Percentiles rank a stretch among this genome's conserved stretches.
Evolutionary conservation across 2,797 vertebrate species (phyloP).

Genomic region (Crenuchus spilurus): DNA sequence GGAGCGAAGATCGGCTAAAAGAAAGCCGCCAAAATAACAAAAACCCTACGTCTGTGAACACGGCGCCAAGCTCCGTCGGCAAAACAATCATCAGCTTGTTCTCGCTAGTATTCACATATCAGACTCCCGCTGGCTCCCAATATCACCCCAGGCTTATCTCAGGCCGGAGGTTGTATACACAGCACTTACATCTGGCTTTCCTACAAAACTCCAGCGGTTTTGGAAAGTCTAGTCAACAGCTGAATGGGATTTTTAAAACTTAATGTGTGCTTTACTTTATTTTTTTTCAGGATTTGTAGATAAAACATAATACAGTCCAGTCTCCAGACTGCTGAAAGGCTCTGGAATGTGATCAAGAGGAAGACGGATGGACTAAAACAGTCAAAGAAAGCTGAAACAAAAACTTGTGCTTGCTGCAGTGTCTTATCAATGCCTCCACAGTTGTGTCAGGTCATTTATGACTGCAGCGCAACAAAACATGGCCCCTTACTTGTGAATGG

Average conservation of each 20-base stretch:
- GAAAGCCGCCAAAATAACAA: neutral
- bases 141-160: conserved; percentile 2
- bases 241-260: neutral
- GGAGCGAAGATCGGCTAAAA: conserved; percentile 34
- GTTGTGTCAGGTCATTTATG: too few relatives aligned
- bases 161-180: neutral
- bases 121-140: neutral
- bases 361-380: too few relatives aligned
- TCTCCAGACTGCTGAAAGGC: too few relatives aligned
- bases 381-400: too few relatives aligned
- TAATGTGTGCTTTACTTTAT: too few relatives aligned
- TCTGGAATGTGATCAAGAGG: too few relatives aligned
- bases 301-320: too few relatives aligned
- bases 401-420: too few relatives aligned
- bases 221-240: neutral
- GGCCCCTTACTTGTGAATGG: too few relatives aligned
- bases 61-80: conserved; percentile 1
- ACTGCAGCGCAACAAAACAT: too few relatives aligned
- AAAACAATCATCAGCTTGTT: conserved; percentile 15
- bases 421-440: too few relatives aligned
- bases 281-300: too few relatives aligned
- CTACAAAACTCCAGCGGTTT: neutral
- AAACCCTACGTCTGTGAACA: neutral
- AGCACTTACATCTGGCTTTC: neutral
- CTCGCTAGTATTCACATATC: neutral